Base-by-base conservation (phyloP, 2,797 vertebrate species). In the Aplochiton taeniatus region DNA sequence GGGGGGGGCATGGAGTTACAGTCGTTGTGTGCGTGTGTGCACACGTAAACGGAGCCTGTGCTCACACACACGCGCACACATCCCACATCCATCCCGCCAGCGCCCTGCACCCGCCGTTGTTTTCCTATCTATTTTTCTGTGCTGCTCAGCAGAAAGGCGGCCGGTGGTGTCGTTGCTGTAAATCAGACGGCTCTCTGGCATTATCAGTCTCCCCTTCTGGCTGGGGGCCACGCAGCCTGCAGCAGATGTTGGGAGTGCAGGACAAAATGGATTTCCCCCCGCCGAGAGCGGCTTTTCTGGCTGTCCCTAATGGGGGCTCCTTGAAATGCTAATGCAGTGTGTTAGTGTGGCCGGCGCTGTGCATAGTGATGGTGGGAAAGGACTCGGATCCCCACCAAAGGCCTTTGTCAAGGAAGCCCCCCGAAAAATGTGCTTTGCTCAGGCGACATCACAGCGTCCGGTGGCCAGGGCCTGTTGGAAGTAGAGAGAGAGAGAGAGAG, bases 271-370 rank as follows among this genome's bases (percentile, higher is more conserved):
- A 93, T 93, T 91, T 88, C 93, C 92, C 93, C 91, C 93, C 89
- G 85, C 92, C 79, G 81, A 94, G 93, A 94, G 90, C 90, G 93
- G 92, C 94, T 94, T 95, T 94, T 95, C 94, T 94, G 94, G 91
- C 92, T 90, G 83, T 91, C 83, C 76, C 92, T 95, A 93, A 93
- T 92, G 93, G 92, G 93, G 90, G 89, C 89, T 92, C 93, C 95
- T 96, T 96, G 95, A 96, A 96, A 96, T 96, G 96, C 95, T 95
- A 98, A 96, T 96, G 90, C 84, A 79, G 86, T 67, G 88, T 90
- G 93, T 92, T 93, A 93, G 92, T 92, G 91, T 94, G 92, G 93
- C 88, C 82, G 83, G 75, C 92, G 94, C 92, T 88, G 75, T 78
- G 92, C 92, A 93, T 91, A 92, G 93, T 91, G 92, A 95, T 89